A percentile compares a stretch with the other conserved stretches of the same genome.
Conservation (phyloP, 2,888 invertebrate genomes). For the Cremastinae sp. region DNA sequence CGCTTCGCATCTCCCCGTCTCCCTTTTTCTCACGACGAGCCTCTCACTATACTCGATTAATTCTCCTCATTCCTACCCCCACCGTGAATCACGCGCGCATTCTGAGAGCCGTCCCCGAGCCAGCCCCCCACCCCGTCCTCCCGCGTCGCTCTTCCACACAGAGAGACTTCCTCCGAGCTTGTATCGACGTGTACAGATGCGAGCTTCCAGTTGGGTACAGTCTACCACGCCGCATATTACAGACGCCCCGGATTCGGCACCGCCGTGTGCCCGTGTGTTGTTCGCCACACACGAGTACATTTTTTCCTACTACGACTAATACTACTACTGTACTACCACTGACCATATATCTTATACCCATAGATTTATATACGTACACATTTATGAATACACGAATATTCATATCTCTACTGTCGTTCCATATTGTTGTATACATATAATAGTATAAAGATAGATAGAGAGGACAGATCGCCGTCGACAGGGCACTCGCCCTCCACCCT, state of each 20-base stretch:
- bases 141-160: slow-evolving; percentile 10
- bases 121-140: slow-evolving; percentile 6
- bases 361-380: slow-evolving; percentile 48
- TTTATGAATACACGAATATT: slow-evolving; percentile 19
- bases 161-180: slow-evolving; percentile 4
- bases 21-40: slow-evolving; percentile 51
- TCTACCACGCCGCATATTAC: slow-evolving; percentile 37
- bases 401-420: too few species aligned
- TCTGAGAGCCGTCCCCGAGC: slow-evolving; percentile 43
- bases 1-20: slow-evolving; percentile 9
- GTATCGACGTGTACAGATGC: slow-evolving; percentile 20
- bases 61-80: slow-evolving; percentile 52
- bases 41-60: slow-evolving; percentile 46
- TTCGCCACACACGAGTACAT: slow-evolving; percentile 9
- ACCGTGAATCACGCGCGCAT: slow-evolving; percentile 59
- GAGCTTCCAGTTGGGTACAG: slow-evolving; percentile 19
- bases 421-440: slow-evolving; percentile 22
- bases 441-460: too few species aligned
- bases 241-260: slow-evolving; percentile 54
- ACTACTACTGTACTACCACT: too few species aligned
- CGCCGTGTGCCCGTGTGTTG: slow-evolving; percentile 35
- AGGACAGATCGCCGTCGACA: slow-evolving; percentile 38
- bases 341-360: not conserved
- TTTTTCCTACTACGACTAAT: too few species aligned
- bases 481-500: slow-evolving; percentile 58